Percentiles rank a stretch among this genome's conserved stretches.
These are phyloP conservation scores for Rosalia funebris DNA, from an alignment of 2,888 invertebrate species.

Conservation along the genomic window DNA sequence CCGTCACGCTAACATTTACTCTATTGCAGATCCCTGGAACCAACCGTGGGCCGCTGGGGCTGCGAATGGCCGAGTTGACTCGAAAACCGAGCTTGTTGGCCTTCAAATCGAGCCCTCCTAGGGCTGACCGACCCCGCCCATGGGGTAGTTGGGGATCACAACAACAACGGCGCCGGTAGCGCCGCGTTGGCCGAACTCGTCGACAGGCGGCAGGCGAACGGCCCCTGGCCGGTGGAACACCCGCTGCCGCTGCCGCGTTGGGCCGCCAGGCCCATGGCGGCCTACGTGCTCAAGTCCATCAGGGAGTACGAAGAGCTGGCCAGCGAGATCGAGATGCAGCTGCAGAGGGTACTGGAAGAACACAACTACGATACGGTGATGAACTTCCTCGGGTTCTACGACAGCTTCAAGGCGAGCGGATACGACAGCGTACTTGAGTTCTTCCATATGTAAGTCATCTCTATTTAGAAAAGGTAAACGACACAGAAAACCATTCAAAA, in stretches of 20 bases:
- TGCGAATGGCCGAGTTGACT: slow-evolving; percentile 98
- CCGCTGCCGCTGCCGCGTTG: slow-evolving; percentile 83
- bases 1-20: neutral
- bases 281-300: slow-evolving; percentile 66
- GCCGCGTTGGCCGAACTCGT: slow-evolving; percentile 49
- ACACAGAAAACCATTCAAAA: neutral
- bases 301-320: slow-evolving; percentile 83
- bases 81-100: slow-evolving; percentile 72
- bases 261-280: slow-evolving; percentile 66
- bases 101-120: slow-evolving; percentile 61
- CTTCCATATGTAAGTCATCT: slow-evolving; percentile 72
- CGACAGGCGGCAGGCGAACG: slow-evolving; percentile 63
- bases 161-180: slow-evolving; percentile 30
- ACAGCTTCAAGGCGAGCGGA: slow-evolving; percentile 71
- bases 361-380: slow-evolving; percentile 91
- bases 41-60: slow-evolving; percentile 90
- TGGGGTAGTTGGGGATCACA: slow-evolving; percentile 40
- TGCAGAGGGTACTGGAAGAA: slow-evolving; percentile 82
- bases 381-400: slow-evolving; percentile 79
- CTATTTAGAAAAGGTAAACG: slow-evolving; percentile 1
- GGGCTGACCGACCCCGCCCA: slow-evolving; percentile 44
- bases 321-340: slow-evolving; percentile 79
- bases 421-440: slow-evolving; percentile 76
- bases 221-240: slow-evolving; percentile 74
- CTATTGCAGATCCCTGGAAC: slow-evolving; percentile 68